Evolutionary conservation across 2,113 vertebrate genomes (phyloP).

Genomic region (Cavia porcellus): DNA sequence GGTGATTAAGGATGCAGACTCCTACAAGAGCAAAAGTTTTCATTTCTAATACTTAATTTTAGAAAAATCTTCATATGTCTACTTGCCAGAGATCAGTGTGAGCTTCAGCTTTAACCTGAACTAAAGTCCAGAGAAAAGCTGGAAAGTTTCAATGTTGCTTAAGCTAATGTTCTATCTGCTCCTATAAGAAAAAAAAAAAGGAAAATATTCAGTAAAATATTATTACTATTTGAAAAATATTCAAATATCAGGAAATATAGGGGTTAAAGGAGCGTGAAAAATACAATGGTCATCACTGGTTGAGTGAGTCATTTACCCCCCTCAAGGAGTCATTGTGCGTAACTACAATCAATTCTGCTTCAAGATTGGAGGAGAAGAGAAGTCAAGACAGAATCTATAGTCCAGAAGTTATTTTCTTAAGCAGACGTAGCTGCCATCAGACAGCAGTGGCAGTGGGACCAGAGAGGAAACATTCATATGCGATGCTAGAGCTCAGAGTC

Average conservation of each 20-base stretch:
- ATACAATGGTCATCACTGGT: not conserved
- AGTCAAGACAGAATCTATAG: not conserved
- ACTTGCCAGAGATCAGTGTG: not conserved
- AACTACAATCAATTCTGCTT: not conserved
- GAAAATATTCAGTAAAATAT: not conserved
- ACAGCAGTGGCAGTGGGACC: not conserved
- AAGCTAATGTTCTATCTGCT: slow-evolving; percentile 23
- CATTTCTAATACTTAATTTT: slow-evolving; percentile 57
- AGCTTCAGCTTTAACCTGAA: not conserved
- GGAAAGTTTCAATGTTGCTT: not conserved
- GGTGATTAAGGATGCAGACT: slow-evolving; percentile 38
- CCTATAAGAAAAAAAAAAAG: not conserved
- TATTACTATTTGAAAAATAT: too few species aligned
- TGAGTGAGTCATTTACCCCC: not conserved
- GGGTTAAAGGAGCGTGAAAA: not conserved
- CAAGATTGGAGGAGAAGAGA: not conserved
- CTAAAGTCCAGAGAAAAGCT: slow-evolving; percentile 32
- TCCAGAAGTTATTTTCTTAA: not conserved
- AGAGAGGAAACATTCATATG: not conserved
- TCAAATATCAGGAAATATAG: slow-evolving; percentile 46
- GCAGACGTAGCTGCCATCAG: not conserved
- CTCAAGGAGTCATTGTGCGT: not conserved
- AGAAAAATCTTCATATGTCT: not conserved
- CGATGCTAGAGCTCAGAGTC: not conserved
- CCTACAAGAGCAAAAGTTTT: slow-evolving; percentile 6